Percentiles rank a stretch among this genome's conserved stretches.
Conservation (phyloP, 2,797 vertebrate genomes). For the Vireo griseus region DNA sequence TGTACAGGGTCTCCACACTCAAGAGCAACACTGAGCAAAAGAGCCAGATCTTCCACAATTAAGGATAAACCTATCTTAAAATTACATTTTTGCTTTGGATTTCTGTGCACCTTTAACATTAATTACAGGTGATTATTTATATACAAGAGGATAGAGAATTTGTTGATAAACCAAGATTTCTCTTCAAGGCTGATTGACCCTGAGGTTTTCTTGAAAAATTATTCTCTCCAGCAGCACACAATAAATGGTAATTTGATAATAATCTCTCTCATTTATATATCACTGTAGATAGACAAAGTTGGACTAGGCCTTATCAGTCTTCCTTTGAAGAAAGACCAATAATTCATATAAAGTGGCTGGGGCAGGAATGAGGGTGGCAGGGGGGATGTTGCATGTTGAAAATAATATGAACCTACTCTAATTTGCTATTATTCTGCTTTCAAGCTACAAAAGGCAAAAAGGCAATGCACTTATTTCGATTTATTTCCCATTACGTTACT, state of each 20-base stretch:
- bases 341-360: background rate
- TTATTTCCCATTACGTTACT: background rate
- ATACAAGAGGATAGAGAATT: background rate
- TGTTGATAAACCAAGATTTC: background rate
- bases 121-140: background rate
- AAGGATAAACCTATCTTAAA: background rate
- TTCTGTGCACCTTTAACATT: background rate
- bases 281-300: background rate
- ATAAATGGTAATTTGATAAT: constrained; percentile 38
- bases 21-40: background rate
- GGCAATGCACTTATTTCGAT: background rate
- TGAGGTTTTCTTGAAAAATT: background rate
- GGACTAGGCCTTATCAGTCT: background rate
- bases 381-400: background rate
- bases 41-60: background rate
- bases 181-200: background rate
- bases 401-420: background rate
- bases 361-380: background rate
- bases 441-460: background rate
- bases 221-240: background rate
- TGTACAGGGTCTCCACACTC: background rate
- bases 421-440: background rate
- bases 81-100: background rate
- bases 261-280: background rate
- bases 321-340: background rate